Evolutionary conservation across 2,797 vertebrate genomes (phyloP), one percentile per base, ranked within the genome.

Genomic region (Microctenopoma steveboyesi): DNA sequence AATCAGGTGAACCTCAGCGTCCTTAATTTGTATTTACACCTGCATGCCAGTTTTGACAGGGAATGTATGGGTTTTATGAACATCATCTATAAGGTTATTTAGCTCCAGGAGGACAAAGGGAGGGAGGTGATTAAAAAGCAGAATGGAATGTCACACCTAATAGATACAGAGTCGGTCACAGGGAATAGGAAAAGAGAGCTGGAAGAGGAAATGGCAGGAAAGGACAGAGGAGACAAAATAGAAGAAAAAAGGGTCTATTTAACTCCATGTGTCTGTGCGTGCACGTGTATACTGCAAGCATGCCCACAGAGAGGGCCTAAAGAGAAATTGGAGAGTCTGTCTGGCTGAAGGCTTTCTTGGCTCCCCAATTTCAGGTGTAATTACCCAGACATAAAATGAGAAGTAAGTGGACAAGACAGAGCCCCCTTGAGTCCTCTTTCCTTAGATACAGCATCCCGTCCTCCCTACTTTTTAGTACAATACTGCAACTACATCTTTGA

Each of bases 61-160:
- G 7, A 76, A 79, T 74, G 40, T 65, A 72, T 79, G 61, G 64
- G 64, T 72, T 87, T 86, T 83, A 84, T 82, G 71, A 68, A 64
- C 72, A 10, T 88, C 80, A 82, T 73, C 78, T 78, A 71, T 84
- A 79, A 87, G 79, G 89, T 91, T 74, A 91, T 93, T 92, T 88
- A 76, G 76, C 72, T 84, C 63, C 80, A 85, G 82, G 85, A 82
- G 83, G 88, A 88, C 87, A 85, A 84, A 88, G 78, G 67, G 75
- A 84, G 66, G 82, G 72, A 74, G 86, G 85, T 92, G 91, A 92
- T 94, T 93, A 93, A 92, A 91, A 89, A 86, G 79, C 82, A 78
- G 79, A 92, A 93, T 92, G 89, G 77, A 89, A 88, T 91, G 92
- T 91, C 91, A 93, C 70, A 87, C 62, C 84, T 91, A 92, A 94